phyloP scores from a whole-genome alignment of 2,113 vertebrate species.

The Engystomops pustulosus region DNA sequence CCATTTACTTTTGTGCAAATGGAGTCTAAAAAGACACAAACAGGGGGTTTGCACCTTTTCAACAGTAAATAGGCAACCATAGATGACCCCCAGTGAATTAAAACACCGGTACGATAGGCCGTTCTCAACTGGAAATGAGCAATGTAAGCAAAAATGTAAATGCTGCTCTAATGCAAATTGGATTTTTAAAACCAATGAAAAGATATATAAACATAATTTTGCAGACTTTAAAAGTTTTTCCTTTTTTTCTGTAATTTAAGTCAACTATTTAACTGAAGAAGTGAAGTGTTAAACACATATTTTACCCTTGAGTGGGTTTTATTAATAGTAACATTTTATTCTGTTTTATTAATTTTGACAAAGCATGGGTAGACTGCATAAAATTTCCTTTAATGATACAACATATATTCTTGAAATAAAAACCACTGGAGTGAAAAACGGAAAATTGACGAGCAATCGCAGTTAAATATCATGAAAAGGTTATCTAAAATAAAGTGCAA shows the following conservation, averaged over 20 bases:
- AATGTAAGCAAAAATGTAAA: too few species aligned
- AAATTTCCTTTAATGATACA: slow-evolving; percentile 37
- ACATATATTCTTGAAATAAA: slow-evolving; percentile 30
- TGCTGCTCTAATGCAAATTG: too few species aligned
- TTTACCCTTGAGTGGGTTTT: background rate
- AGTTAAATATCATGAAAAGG: slow-evolving; percentile 58
- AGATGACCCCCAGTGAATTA: too few species aligned
- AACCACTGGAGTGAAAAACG: slow-evolving; percentile 25
- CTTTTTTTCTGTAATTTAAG: background rate
- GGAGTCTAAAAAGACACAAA: too few species aligned
- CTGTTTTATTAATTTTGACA: slow-evolving; percentile 16
- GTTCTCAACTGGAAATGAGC: too few species aligned
- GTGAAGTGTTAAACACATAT: background rate
- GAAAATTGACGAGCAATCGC: slow-evolving; percentile 36
- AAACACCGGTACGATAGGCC: too few species aligned
- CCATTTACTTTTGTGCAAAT: too few species aligned
- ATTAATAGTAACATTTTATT: slow-evolving; percentile 22
- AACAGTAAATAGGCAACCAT: too few species aligned
- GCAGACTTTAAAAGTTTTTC: background rate
- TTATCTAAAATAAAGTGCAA: slow-evolving; percentile 45
- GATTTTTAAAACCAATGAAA: too few species aligned
- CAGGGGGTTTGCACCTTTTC: too few species aligned
- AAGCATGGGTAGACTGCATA: background rate
- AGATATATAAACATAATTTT: slow-evolving; percentile 18
- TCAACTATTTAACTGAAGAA: slow-evolving; percentile 31